Evolutionary conservation across 2,888 invertebrate species (phyloP).

Genomic region (Fissipunctia ypsillon): DNA sequence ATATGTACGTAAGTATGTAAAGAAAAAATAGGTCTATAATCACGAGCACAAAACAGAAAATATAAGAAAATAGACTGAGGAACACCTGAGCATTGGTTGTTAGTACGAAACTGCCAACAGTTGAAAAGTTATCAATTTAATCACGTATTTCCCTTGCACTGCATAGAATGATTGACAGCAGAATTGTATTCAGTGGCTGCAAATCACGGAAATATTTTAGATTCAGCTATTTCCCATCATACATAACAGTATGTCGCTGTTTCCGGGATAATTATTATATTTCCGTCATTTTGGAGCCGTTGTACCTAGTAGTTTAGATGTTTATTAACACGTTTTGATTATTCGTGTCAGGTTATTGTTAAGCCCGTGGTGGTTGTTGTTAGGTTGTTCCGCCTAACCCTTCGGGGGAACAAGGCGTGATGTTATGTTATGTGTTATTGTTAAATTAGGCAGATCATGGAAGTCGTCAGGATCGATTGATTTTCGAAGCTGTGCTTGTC

Average conservation of each 20-base stretch:
- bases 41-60: not conserved
- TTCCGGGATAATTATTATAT: slow-evolving; percentile 19
- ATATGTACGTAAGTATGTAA: not conserved
- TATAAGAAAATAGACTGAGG: not conserved
- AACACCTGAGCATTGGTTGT: not conserved
- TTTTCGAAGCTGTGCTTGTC: no score
- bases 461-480: no score
- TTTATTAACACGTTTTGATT: not conserved
- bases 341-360: not conserved
- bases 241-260: not conserved
- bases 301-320: not conserved
- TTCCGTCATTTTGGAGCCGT: not conserved
- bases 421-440: no score
- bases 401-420: no score
- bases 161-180: not conserved
- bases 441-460: no score
- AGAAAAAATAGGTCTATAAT: no score
- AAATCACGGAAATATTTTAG: slow-evolving; percentile 19
- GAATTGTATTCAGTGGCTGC: not conserved
- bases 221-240: not conserved
- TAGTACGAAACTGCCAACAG: not conserved
- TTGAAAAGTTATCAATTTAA: not conserved
- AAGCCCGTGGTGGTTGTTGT: no score
- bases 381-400: no score
- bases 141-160: not conserved